Base-by-base conservation (phyloP, 2,888 invertebrate species). In the Leucania comma region DNA sequence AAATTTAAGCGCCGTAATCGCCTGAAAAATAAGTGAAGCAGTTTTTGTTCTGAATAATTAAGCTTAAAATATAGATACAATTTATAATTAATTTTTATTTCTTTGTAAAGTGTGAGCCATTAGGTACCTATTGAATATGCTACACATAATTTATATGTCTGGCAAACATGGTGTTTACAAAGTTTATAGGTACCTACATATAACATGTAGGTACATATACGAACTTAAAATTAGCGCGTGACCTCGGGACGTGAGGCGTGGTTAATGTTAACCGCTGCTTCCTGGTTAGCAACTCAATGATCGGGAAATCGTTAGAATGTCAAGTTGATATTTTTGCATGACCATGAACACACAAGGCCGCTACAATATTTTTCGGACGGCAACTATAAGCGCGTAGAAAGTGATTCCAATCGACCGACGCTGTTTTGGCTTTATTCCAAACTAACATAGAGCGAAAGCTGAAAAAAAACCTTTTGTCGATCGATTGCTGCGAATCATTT, bases 281-380 rank as follows among this genome's bases (percentile, higher is more conserved):
- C 95, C 95, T 95, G 94, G 95, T 94, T 91, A 93, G 91, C 92
- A 91, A 92, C 92, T 92, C 90, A 90, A 92, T 92, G 92, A 94
- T 94, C 94, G 94, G 94, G 93, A 94, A 94, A 94, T 93, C 92
- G 90, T 93, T 94, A 93, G 94, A 95, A 95, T 95, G 94, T 94
- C 93, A 94, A 91, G 91, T 93, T 92, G 94, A 93, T 95, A 95
- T 95, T 95, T 95, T 95, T 93, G 94, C 94, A 88, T 91, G 94
- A 88, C 95, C 94, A 88, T 95, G 95, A 94, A 92, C 83, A 90
- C 87, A 91, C 94, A 95, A 95, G 95, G 95, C 91, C 93, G 87
- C 75, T 80, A 86, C 87, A 89, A 89, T 92, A 93, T 93, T 92
- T 92, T 92, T 91, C 91, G 87, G 89, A 86, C 90, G 91, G 89